A percentile compares a stretch with the other conserved stretches of the same genome.
These are phyloP conservation scores for Novumbra hubbsi DNA, from an alignment of 2,797 vertebrate genomes.

Conservation along the genomic window DNA sequence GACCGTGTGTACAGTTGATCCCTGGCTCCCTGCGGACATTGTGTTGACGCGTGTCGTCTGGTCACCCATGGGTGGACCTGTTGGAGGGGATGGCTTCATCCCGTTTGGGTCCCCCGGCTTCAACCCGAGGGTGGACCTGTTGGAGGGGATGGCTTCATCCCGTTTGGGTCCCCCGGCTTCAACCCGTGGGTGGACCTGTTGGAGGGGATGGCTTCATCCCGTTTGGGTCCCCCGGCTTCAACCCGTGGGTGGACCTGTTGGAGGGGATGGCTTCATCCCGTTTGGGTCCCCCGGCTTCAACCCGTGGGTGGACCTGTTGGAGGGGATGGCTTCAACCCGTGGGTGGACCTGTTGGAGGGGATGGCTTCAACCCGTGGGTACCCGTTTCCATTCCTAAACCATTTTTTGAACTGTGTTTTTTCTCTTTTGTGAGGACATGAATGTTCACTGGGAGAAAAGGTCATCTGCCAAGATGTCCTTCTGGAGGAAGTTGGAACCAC, in stretches of 20 bases:
- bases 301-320: too few species aligned
- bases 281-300: too few species aligned
- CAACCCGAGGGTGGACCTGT: too few species aligned
- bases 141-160: too few species aligned
- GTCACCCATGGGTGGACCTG: not conserved
- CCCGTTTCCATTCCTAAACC: slow-evolving; percentile 30
- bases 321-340: too few species aligned
- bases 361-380: not conserved
- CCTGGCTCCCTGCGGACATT: slow-evolving; percentile 24
- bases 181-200: too few species aligned
- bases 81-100: not conserved
- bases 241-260: not conserved
- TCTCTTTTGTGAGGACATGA: slow-evolving; percentile 26
- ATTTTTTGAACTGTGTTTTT: slow-evolving; percentile 31
- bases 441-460: slow-evolving; percentile 37
- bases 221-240: too few species aligned
- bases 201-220: not conserved
- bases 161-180: too few species aligned
- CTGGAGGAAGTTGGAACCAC: slow-evolving; percentile 43
- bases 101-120: not conserved
- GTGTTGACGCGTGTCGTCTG: slow-evolving; percentile 3
- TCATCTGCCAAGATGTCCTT: slow-evolving; percentile 33
- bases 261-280: not conserved
- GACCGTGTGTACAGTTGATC: slow-evolving; percentile 30
- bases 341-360: not conserved